Base-by-base conservation (phyloP, 2,113 vertebrate genomes). In the Limnothrissa miodon region DNA sequence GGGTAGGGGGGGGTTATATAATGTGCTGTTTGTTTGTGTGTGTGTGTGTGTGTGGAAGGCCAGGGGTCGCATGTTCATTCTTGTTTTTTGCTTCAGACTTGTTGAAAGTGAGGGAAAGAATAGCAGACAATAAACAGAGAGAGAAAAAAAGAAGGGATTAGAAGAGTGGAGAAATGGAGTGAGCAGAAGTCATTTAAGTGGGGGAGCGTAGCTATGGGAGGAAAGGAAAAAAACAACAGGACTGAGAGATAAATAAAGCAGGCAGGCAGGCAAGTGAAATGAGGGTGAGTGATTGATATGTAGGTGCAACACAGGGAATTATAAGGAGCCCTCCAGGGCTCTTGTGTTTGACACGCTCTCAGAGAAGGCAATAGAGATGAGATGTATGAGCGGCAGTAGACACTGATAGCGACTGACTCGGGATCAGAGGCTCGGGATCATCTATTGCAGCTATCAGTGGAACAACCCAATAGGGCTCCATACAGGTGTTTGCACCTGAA, bases 181-280 rank as follows among this genome's bases (percentile, higher is more conserved):
- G 66, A 74, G 11, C 25, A 15, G 62, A 4, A 33, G 29, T 25
- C 29, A 36, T 39, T 74, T 29, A 74, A 33, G 36, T 36, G 66
- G 66, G 66, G 13, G 29, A 33, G 66, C 10, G 13, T 74, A 29
- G 33, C 11, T 36, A 11, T 74, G 29, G 66, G 29, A 29, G 66
- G 29, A 36, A 36, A 74, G 33, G 29, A 33, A 36, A 7, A n/a
- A 62, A 11, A 62, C n/a, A 93, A 93, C 4, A 23, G 33, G 66
- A 5, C 19, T 13, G 39, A 42, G 44, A 33, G n/a, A 19, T 21
- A n/a, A 39, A 39, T 9, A 39, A 23, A 46, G 45, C 33, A 44
- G 36, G 56, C 36, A 80, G 25, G 36, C 2, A 21, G 13, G 8
- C 17, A 10, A 6, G 15, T 6, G 29, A n/a, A 29, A 10, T 9